Evolutionary conservation across 2,888 invertebrate species (phyloP).

Genomic region (Macaria notata): DNA sequence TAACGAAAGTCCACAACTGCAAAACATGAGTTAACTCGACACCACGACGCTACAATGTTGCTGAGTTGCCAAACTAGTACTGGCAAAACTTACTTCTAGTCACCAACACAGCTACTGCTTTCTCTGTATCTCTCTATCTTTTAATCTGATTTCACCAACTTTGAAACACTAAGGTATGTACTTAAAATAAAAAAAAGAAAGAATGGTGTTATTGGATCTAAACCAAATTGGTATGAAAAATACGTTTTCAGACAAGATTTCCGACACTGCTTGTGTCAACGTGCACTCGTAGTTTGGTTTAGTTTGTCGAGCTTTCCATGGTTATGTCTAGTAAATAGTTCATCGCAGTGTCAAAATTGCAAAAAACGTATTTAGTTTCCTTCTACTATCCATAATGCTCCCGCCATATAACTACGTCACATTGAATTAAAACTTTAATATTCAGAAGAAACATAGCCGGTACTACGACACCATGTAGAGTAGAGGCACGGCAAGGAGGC

Average conservation of each 20-base stretch:
- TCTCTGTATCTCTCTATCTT: constrained; percentile 31
- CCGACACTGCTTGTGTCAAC: background rate
- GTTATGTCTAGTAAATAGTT: too few relatives aligned
- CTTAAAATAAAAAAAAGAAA: too few relatives aligned
- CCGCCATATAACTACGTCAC: constrained; percentile 38
- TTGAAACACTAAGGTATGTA: too few relatives aligned
- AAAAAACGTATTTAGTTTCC: background rate
- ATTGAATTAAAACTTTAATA: constrained; percentile 69
- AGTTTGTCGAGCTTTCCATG: too few relatives aligned
- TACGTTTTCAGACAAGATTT: background rate
- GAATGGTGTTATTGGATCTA: too few relatives aligned
- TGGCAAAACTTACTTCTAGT: constrained; percentile 26
- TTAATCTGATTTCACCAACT: constrained; percentile 8
- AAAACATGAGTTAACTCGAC: constrained; percentile 31
- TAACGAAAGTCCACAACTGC: background rate
- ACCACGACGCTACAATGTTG: constrained; percentile 41
- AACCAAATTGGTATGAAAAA: background rate
- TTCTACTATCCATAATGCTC: constrained; percentile 5
- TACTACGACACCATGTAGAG: constrained; percentile 41
- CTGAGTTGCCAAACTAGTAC: constrained; percentile 41
- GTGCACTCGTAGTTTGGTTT: background rate
- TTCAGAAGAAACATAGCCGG: constrained; percentile 57
- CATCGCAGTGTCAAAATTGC: constrained; percentile 2
- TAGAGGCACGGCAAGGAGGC: too few relatives aligned
- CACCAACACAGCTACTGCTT: constrained; percentile 24